Evolutionary conservation across 2,888 invertebrate species (phyloP).

Genomic region (Ellobium chinense): DNA sequence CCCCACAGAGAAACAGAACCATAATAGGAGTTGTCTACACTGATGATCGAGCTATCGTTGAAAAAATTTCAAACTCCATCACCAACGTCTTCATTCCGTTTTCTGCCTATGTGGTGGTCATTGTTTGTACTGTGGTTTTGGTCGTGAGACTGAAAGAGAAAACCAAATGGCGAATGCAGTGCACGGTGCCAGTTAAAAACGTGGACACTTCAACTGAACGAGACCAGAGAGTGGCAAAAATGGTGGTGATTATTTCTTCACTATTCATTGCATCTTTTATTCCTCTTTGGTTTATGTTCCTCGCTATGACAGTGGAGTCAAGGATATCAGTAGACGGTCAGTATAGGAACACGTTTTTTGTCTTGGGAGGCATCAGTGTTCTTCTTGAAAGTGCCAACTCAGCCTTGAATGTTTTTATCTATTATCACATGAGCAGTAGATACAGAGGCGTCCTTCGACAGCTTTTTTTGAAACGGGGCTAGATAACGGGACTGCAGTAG

Average conservation of each 20-base stretch:
- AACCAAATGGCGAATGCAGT: neutral
- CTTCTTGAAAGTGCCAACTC: neutral
- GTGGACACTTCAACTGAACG: neutral
- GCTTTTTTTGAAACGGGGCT: too few species aligned
- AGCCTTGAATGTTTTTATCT: slow-evolving; percentile 2
- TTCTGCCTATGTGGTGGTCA: neutral
- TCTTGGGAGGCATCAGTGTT: neutral
- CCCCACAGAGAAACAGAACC: neutral
- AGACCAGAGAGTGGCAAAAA: neutral
- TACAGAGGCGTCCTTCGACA: too few species aligned
- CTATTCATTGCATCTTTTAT: neutral
- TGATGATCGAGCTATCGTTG: neutral
- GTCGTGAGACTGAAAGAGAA: neutral
- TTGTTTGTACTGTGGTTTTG: neutral
- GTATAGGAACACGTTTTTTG: slow-evolving; percentile 12
- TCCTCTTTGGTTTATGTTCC: neutral
- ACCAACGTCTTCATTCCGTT: neutral
- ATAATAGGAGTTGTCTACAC: neutral
- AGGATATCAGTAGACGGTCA: neutral
- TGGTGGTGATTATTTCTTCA: neutral
- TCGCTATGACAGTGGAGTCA: neutral
- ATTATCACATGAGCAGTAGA: slow-evolving; percentile 1
- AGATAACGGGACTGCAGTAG: too few species aligned
- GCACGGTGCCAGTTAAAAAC: neutral
- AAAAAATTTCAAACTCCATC: neutral